phyloP scores from a whole-genome alignment of 2,888 invertebrate genomes.

The Athetis lepigone region DNA sequence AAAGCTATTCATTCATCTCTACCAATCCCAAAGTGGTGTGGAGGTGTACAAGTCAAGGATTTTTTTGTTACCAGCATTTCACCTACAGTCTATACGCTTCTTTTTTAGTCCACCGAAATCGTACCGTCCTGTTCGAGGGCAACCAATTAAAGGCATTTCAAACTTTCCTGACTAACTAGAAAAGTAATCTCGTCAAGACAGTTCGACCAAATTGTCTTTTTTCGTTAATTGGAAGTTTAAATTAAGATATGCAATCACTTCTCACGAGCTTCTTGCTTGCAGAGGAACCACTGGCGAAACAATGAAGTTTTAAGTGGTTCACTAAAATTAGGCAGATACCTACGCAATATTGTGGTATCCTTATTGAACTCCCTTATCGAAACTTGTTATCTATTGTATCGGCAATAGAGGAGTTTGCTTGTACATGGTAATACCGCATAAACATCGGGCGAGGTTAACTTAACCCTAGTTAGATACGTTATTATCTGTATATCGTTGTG shows the following conservation, averaged over 20 bases:
- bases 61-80: conserved; percentile 6
- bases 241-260: conserved; percentile 30
- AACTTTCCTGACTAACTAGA: conserved; percentile 31
- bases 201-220: conserved; percentile 14
- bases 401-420: conserved; percentile 61
- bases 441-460: conserved; percentile 54
- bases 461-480: conserved; percentile 59
- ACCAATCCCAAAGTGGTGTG: neutral
- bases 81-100: neutral
- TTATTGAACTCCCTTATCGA: conserved; percentile 62
- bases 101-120: conserved; percentile 18
- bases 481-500: conserved; percentile 51
- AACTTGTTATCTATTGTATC: conserved; percentile 63
- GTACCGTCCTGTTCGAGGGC: conserved; percentile 5
- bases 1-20: neutral
- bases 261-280: neutral
- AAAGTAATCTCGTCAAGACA: conserved; percentile 27
- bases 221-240: conserved; percentile 26
- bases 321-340: conserved; percentile 59
- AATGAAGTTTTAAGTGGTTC: conserved; percentile 55
- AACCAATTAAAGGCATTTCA: conserved; percentile 42
- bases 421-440: conserved; percentile 50
- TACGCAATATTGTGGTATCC: conserved; percentile 55
- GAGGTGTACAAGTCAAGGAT: neutral
- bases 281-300: conserved; percentile 19